A percentile compares a stretch with the other conserved stretches of the same genome.
Evolutionary conservation across 2,113 vertebrate species (phyloP).

Genomic region (Eleginops maclovinus): DNA sequence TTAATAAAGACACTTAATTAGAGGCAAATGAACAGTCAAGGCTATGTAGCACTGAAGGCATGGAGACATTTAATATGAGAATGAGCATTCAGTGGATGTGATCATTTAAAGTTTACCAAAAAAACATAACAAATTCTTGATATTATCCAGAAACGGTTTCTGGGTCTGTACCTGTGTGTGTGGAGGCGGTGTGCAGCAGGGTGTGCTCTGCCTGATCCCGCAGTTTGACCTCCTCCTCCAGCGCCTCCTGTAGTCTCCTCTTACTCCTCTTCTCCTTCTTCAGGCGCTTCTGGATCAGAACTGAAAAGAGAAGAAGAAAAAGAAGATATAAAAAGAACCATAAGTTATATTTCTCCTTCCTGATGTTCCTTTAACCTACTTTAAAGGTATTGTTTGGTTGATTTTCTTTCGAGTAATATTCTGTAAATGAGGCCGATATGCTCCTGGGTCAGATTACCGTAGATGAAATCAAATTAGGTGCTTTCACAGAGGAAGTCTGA

Average conservation of each 20-base stretch:
- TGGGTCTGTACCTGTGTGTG: slow-evolving; percentile 69
- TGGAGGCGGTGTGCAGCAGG: slow-evolving; percentile 72
- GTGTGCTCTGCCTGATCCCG: slow-evolving; percentile 81
- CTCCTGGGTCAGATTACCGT: background rate
- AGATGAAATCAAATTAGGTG: background rate
- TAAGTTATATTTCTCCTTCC: slow-evolving; percentile 5
- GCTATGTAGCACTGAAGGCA: slow-evolving; percentile 50
- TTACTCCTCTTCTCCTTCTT: slow-evolving; percentile 83
- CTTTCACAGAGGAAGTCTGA: background rate
- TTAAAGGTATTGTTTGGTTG: slow-evolving; percentile 18
- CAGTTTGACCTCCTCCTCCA: slow-evolving; percentile 81
- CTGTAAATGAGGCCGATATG: background rate
- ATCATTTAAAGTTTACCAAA: slow-evolving; percentile 3
- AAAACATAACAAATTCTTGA: slow-evolving; percentile 12
- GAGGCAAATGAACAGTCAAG: slow-evolving; percentile 67
- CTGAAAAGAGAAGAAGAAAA: slow-evolving; percentile 30
- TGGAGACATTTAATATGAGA: slow-evolving; percentile 70
- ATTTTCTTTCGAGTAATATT: background rate
- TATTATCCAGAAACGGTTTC: background rate
- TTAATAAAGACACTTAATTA: slow-evolving; percentile 79
- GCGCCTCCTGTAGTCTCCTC: slow-evolving; percentile 80
- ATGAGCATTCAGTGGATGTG: slow-evolving; percentile 25
- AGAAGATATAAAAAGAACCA: background rate
- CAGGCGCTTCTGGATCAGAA: slow-evolving; percentile 81
- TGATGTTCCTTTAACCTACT: slow-evolving; percentile 3